Evolutionary conservation across 2,113 vertebrate genomes (phyloP).

Genomic region (Xenopus borealis): DNA sequence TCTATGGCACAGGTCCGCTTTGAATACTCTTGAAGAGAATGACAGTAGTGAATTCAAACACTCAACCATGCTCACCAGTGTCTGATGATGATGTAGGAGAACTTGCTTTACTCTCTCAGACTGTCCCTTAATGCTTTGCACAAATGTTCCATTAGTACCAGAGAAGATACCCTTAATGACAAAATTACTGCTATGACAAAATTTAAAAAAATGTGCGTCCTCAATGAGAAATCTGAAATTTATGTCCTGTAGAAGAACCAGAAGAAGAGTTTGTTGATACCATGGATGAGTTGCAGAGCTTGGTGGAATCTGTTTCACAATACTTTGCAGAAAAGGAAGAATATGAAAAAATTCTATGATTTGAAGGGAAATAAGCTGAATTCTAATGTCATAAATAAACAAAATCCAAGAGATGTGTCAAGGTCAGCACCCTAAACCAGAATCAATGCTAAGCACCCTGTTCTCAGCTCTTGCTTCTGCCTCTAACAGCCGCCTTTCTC

Average conservation of each 20-base stretch:
- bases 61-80: slow-evolving; percentile 71
- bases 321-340: slow-evolving; percentile 93
- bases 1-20: slow-evolving; percentile 40
- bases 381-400: slow-evolving; percentile 53
- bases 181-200: slow-evolving; percentile 53
- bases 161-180: slow-evolving; percentile 55
- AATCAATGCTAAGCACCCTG: no score
- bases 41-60: slow-evolving; percentile 81
- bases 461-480: no score
- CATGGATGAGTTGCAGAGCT: slow-evolving; percentile 84
- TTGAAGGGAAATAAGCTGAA: slow-evolving; percentile 57
- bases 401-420: no score
- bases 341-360: slow-evolving; percentile 80
- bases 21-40: slow-evolving; percentile 65
- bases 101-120: slow-evolving; percentile 55
- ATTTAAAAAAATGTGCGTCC: slow-evolving; percentile 47
- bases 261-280: slow-evolving; percentile 73
- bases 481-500: no score
- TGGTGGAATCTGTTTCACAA: slow-evolving; percentile 89
- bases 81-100: slow-evolving; percentile 81
- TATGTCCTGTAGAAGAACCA: slow-evolving; percentile 68
- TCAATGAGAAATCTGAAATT: slow-evolving; percentile 52
- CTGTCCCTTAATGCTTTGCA: slow-evolving; percentile 44
- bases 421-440: no score
- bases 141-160: slow-evolving; percentile 38